Conservation (phyloP, 2,888 invertebrate species). For the Glyphotaelius pellucidus region DNA sequence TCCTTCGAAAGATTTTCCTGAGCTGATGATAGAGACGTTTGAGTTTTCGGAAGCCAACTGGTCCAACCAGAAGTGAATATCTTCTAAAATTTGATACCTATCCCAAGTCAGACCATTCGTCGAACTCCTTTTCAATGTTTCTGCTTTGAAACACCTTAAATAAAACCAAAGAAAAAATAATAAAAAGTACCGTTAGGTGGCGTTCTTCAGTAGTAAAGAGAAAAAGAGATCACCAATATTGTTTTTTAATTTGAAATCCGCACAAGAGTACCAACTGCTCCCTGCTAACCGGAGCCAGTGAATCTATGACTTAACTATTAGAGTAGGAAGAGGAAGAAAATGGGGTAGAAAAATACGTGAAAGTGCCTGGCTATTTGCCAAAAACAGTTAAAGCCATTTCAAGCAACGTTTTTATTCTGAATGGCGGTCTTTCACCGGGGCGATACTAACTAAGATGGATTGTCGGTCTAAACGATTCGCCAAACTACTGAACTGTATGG, state of each 20-base stretch:
- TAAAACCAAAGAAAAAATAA: neutral
- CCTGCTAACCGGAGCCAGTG: too few species aligned
- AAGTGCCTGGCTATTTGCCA: too few species aligned
- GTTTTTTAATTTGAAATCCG: too few species aligned
- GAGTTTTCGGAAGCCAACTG: slow-evolving; percentile 75
- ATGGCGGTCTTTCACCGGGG: too few species aligned
- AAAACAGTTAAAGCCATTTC: too few species aligned
- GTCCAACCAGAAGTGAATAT: slow-evolving; percentile 80
- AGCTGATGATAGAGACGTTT: slow-evolving; percentile 74
- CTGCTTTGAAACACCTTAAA: slow-evolving; percentile 28
- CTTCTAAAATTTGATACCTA: slow-evolving; percentile 78
- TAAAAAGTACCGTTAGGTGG: neutral
- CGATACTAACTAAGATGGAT: neutral
- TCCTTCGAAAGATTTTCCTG: slow-evolving; percentile 80
- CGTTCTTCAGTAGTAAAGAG: neutral
- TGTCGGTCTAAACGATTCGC: neutral
- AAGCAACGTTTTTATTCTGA: too few species aligned
- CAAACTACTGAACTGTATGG: neutral
- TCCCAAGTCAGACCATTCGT: slow-evolving; percentile 76
- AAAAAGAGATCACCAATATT: neutral
- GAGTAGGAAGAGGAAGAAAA: too few species aligned
- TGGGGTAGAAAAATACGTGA: too few species aligned
- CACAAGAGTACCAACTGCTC: too few species aligned
- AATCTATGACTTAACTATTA: too few species aligned
- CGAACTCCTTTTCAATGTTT: neutral